Evolutionary conservation across 2,797 vertebrate species (phyloP), one percentile per base, ranked within the genome.

Genomic region (Sebastolobus altivelis): DNA sequence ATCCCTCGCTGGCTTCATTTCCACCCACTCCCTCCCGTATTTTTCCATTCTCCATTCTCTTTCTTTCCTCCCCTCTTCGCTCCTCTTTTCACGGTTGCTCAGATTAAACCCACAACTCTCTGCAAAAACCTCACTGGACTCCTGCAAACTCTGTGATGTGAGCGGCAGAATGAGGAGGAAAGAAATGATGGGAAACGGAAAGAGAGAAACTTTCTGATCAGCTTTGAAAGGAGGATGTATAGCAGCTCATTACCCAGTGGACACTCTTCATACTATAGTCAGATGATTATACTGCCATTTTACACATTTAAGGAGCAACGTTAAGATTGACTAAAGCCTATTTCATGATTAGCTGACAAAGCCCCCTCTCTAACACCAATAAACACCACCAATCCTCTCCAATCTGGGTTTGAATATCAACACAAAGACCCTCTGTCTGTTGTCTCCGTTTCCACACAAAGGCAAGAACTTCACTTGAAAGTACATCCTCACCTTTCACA

Each of bases 101-200:
- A 71, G 67, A 84, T 84, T 87, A 85, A 83, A 86, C 43, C 70
- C 75, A 66, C 68, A 79, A 80, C 54, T 62, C 75, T 65, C 58
- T 73, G 49, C 16, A 59, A 43, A 72, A 78, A 11, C 1, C 60
- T 74, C 46, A 1, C 38, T 12, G 63, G 77, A 84, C 70, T 25
- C 31, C 58, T 38, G 37, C 27, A 3, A 61, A 61, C 60, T 77
- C 31, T 61, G 46, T 33, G 61, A 86, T 77, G 70, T 58, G 73
- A 77, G 62, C 54, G 49, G 33, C n/a, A 31, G 71, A 62, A 18
- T 12, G 62, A 71, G 12, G 27, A 1, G 22, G 29, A 37, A n/a
- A n/a, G 13, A 35, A 62, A 69, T 8, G 6, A 65, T 16, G 1
- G 3, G 29, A 5, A 8, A 33, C 0, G 9, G 25, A 70, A 22